A percentile compares a stretch with the other conserved stretches of the same genome.
Evolutionary conservation across 2,797 vertebrate species (phyloP).

Genomic region (Pantherophis alleghaniensis): DNA sequence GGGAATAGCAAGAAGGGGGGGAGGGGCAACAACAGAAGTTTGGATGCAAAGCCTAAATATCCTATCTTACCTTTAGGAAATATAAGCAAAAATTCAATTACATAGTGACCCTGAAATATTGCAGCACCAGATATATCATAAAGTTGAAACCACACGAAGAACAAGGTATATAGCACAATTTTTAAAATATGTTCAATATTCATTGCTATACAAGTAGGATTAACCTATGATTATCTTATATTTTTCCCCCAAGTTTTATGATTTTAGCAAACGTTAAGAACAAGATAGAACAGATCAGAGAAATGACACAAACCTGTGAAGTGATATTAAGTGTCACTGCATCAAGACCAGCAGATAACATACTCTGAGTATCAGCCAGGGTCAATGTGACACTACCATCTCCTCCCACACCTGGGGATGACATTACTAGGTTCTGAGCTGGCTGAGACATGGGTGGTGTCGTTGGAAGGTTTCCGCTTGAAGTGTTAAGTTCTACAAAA

Average conservation of each 20-base stretch:
- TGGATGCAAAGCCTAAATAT: background rate
- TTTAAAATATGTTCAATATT: background rate
- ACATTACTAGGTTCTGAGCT: slow-evolving; percentile 90
- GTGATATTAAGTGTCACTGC: slow-evolving; percentile 89
- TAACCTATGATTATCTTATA: background rate
- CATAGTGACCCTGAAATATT: background rate
- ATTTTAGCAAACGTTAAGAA: slow-evolving; percentile 13
- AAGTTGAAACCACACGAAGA: background rate
- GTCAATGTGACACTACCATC: slow-evolving; percentile 93
- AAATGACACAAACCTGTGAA: slow-evolving; percentile 74
- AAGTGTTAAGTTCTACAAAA: slow-evolving; percentile 68
- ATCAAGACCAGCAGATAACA: slow-evolving; percentile 85
- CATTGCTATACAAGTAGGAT: background rate
- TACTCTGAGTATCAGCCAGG: slow-evolving; percentile 89
- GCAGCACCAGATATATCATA: background rate
- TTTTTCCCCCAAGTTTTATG: background rate
- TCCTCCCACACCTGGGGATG: slow-evolving; percentile 81
- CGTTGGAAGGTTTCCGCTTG: slow-evolving; percentile 79
- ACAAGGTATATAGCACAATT: background rate
- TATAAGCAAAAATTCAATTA: background rate
- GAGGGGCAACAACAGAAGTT: background rate
- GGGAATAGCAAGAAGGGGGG: too few relatives aligned
- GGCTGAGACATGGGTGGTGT: slow-evolving; percentile 83
- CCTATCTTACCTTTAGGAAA: background rate
- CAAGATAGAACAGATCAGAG: background rate